These are phyloP conservation scores for Ephestia elutella DNA, from an alignment of 1,140 invertebrate species.

Conservation along the genomic window DNA sequence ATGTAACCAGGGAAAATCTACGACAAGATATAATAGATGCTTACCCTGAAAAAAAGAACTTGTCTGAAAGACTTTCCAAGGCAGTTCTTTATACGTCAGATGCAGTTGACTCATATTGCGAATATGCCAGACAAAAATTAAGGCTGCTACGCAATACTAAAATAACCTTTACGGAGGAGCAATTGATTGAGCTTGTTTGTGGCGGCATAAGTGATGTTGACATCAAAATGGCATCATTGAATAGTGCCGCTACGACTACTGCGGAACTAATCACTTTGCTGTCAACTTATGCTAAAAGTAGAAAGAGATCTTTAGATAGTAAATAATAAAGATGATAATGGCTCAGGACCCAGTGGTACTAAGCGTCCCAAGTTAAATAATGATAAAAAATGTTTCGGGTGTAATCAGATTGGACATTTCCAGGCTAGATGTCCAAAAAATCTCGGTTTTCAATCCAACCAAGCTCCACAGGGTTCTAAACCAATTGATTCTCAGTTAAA, in stretches of 20 bases:
- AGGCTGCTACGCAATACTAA: slow-evolving; percentile 7
- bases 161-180: slow-evolving; percentile 8
- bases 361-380: too few relatives aligned
- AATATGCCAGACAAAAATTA: slow-evolving; percentile 11
- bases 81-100: slow-evolving; percentile 3
- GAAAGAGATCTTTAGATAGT: neutral
- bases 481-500: too few relatives aligned
- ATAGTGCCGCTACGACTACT: slow-evolving; percentile 10
- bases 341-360: too few relatives aligned
- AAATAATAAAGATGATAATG: too few relatives aligned
- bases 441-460: too few relatives aligned
- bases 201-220: slow-evolving; percentile 11
- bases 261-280: slow-evolving; percentile 8
- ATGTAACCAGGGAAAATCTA: slow-evolving; percentile 16
- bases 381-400: too few relatives aligned
- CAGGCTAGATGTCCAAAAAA: too few relatives aligned
- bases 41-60: slow-evolving; percentile 14
- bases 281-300: slow-evolving; percentile 7
- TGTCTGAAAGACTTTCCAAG: slow-evolving; percentile 6
- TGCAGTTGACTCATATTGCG: slow-evolving; percentile 4
- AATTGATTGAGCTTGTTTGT: slow-evolving; percentile 14
- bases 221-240: slow-evolving; percentile 10
- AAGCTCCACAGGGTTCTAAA: too few relatives aligned
- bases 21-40: slow-evolving; percentile 9
- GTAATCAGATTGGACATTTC: too few relatives aligned